A percentile compares a stretch with the other conserved stretches of the same genome.
Conservation (phyloP, 1,140 invertebrate species). For the Globodera rostochiensis region DNA sequence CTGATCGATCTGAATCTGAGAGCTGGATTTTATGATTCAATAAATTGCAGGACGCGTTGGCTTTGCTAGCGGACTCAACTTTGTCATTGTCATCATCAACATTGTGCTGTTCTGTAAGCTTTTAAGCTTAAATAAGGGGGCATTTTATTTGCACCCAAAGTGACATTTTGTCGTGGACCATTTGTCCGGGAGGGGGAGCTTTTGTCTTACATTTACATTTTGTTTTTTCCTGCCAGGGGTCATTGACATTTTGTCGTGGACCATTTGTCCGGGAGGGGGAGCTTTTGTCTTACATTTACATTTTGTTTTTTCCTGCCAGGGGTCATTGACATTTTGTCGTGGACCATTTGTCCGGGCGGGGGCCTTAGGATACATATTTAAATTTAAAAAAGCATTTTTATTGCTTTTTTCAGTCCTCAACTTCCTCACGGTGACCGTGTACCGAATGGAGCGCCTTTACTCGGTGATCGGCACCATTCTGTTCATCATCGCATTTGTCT, state of each 20-base stretch:
- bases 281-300: too few relatives aligned
- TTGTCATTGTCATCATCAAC: slow-evolving; percentile 60
- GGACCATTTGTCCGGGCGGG: too few relatives aligned
- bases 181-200: too few relatives aligned
- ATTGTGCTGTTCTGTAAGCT: slow-evolving; percentile 51
- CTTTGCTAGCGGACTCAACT: slow-evolving; percentile 56
- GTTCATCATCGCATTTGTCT: slow-evolving; percentile 57
- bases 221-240: too few relatives aligned
- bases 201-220: too few relatives aligned
- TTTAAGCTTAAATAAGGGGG: too few relatives aligned
- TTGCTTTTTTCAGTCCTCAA: slow-evolving; percentile 52
- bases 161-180: too few relatives aligned
- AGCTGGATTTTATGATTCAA: too few relatives aligned
- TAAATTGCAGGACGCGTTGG: slow-evolving; percentile 48
- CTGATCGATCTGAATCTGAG: not conserved
- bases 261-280: too few relatives aligned
- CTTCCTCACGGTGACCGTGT: slow-evolving; percentile 53
- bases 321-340: not conserved
- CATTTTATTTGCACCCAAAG: too few relatives aligned
- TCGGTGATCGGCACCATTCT: slow-evolving; percentile 56
- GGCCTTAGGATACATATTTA: too few relatives aligned
- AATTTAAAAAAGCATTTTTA: not conserved
- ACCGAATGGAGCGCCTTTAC: slow-evolving; percentile 59
- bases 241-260: too few relatives aligned
- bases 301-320: not conserved